Base-by-base conservation (phyloP, 2,888 invertebrate genomes). In the Oscheius myriophilus region DNA sequence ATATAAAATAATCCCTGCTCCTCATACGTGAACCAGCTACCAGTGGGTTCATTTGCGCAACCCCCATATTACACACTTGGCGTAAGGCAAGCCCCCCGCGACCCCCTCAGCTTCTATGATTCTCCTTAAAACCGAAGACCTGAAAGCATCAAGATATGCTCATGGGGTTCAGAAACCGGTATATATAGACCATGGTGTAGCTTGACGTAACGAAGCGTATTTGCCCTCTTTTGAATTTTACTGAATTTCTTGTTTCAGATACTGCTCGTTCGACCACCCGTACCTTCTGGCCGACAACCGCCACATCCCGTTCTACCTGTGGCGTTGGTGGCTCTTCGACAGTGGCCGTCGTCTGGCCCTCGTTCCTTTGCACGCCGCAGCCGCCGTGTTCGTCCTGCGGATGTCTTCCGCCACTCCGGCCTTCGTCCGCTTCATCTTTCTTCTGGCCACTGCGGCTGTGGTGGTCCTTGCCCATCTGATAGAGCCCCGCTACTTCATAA, bases 201-300 rank as follows among this genome's bases (percentile, higher is more conserved):
- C n/a, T n/a, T n/a, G n/a, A n/a, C n/a, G n/a, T n/a, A n/a, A n/a
- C n/a, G n/a, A n/a, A n/a, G n/a, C n/a, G n/a, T n/a, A n/a, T n/a
- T n/a, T n/a, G n/a, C n/a, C n/a, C n/a, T n/a, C n/a, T n/a, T n/a
- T n/a, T n/a, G n/a, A n/a, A n/a, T n/a, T n/a, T n/a, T n/a, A n/a
- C n/a, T n/a, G n/a, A n/a, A n/a, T n/a, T n/a, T 58, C n/a, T 33
- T 33, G 14, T 57, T 57, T 89, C 26, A 93, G 93, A 18, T 71
- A 74, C 58, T 89, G 87, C 87, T 94, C 96, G 0, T 88, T 92
- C 52, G 92, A 92, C 0, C 98, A 98, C 89, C 93, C 93, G 0
- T 98, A 96, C 87, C 88, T 96, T 51, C 87, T 98, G 21, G 94
- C 97, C 0, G 98, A 98, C 87, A 98, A 98, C 87, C 91, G 98